Evolutionary conservation across 2,888 invertebrate genomes (phyloP), one percentile per base, ranked within the genome.

Genomic region (Celastrina argiolus): DNA sequence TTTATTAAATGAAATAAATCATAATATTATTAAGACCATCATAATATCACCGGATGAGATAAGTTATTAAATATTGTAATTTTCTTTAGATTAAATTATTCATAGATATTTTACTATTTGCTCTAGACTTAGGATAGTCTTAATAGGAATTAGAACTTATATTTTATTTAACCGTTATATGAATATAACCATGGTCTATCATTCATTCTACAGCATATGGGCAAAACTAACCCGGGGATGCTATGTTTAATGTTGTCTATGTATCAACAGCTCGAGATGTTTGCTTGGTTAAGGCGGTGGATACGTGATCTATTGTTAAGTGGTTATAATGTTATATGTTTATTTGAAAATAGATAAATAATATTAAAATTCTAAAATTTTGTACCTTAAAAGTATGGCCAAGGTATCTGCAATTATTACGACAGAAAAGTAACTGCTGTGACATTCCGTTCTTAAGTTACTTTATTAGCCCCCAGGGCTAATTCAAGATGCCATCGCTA

Each of bases 221-320:
- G 31, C n/a, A 6, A 4, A 59, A 36, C 59, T 59, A 59, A 59
- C 59, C 36, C 12, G 59, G 34, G 3, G 12, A 28, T 10, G 7
- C 6, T 22, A 70, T 64, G 64, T 76, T 66, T 73, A 12, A 63
- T 63, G 36, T 41, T 45, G 64, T 66, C 66, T 65, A 63, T 68
- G 39, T 65, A 65, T 64, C 61, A 45, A 58, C 67, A 69, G 67
- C 64, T 59, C 59, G 16, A n/a, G 58, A 8, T 56, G 28, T 22
- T 26, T 59, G 59, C 59, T 59, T 59, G 59, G 59, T 36, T 18
- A 59, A 59, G 56, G 59, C 36, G 59, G 58, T 34, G 59, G 10
- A 56, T 14, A 56, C 58, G 31, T 31, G 31, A n/a, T 59, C 18
- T 63, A 26, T 64, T 64, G 58, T 66, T 45, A 59, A 66, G 16